Evolutionary conservation across 2,113 vertebrate species (phyloP), one percentile per base, ranked within the genome.

Genomic region (Nycticryphes semicollaris): DNA sequence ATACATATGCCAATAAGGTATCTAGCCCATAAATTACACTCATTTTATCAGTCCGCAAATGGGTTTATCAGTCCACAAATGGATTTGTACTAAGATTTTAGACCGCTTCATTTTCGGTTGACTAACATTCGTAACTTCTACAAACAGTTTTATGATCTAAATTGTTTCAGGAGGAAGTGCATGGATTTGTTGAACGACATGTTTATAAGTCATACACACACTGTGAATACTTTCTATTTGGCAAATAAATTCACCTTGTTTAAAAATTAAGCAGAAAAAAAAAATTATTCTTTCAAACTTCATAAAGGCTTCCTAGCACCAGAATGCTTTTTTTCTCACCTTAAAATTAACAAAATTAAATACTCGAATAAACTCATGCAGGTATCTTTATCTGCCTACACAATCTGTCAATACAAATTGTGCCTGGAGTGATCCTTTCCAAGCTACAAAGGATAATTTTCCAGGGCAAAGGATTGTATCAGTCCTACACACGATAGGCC

Each of bases 1-100:
- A 97, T 95, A 97, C 91, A 92, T 95, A 66, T 91, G 87, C 97
- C 97, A 97, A 95, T 95, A 96, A 93, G 50, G 84, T 85, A 95
- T 76, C 93, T 68, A 43, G 15, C 86, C 91, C 87, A 96, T 96
- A 95, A 96, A 97, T 96, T 81, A 94, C 48, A 80, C 93, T 95
- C 80, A 84, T 97, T 97, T 97, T 97, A 97, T 98, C 97, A 92
- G 80, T 89, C 94, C 94, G 93, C 94, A 97, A 97, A 98, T 96
- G 92, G 82, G 69, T 97, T 95, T 96, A 96, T 96, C 96, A 89
- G 87, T 37, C 88, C 83, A 56, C 96, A 98, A 96, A 98, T 97
- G 91, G 84, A 74, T 92, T 95, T 96, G 84, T 89, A 70, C 84
- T 80, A 91, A 88, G 95, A 91, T 96, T 90, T 97, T 73, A 96